Percentiles rank a stretch among this genome's conserved stretches.
Conservation (phyloP, 2,888 invertebrate species). For the Steinernema carpocapsae region DNA sequence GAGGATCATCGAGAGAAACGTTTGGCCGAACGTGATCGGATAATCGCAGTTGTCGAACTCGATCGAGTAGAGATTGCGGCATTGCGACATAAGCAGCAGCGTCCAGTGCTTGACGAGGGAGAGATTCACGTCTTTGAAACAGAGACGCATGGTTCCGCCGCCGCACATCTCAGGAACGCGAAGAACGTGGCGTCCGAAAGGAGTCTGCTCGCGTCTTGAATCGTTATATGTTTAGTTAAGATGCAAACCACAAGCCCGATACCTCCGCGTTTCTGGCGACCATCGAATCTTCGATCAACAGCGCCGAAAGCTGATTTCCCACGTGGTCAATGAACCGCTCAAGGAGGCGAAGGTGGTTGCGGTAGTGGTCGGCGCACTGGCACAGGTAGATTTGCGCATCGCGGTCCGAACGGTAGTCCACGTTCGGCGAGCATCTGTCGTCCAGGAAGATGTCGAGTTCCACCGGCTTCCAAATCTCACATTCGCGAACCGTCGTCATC, state of each 20-base stretch:
- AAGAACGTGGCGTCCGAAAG: background rate
- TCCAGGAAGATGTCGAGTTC: background rate
- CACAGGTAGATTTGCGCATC: background rate
- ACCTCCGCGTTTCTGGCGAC: background rate
- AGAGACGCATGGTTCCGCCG: background rate
- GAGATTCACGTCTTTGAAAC: slow-evolving; percentile 1
- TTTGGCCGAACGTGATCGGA: background rate
- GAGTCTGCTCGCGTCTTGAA: background rate
- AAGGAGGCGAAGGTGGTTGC: background rate
- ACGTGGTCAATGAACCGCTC: background rate
- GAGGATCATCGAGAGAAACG: background rate
- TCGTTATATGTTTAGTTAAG: background rate
- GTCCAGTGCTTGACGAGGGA: background rate
- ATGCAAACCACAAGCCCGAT: background rate
- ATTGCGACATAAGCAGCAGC: background rate
- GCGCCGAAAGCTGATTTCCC: background rate
- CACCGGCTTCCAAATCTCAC: background rate
- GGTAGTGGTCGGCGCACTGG: background rate
- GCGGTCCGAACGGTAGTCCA: background rate
- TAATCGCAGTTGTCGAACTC: background rate
- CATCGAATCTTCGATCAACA: background rate
- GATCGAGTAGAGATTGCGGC: background rate
- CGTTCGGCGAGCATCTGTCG: background rate
- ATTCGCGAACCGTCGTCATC: background rate
- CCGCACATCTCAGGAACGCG: background rate